Conservation (phyloP, 2,888 invertebrate genomes). For the Disparrhopalites patrizii region DNA sequence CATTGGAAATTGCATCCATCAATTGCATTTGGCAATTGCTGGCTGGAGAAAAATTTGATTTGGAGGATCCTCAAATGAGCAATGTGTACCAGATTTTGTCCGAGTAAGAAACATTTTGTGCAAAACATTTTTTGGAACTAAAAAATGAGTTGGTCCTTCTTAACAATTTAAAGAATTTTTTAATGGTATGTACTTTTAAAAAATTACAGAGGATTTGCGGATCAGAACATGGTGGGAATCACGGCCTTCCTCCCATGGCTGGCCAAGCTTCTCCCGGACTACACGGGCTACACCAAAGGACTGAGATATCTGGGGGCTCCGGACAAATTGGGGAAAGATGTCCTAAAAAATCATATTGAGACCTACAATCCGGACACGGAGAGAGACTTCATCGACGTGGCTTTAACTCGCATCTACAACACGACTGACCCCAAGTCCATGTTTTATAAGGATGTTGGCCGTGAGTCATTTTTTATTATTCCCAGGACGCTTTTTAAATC, state of each 20-base stretch:
- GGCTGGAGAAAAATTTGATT: conserved; percentile 44
- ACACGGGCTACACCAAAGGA: conserved; percentile 41
- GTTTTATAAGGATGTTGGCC: conserved; percentile 41
- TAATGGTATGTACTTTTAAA: too few relatives aligned
- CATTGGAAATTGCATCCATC: conserved; percentile 41
- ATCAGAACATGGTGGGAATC: conserved; percentile 45
- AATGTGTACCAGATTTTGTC: conserved; percentile 26
- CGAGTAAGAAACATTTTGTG: conserved; percentile 18
- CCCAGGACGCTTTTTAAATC: too few relatives aligned
- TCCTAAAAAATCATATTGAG: conserved; percentile 43
- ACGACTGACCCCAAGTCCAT: conserved; percentile 37
- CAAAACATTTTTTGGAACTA: too few relatives aligned
- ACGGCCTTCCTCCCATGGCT: conserved; percentile 42
- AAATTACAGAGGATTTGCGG: conserved; percentile 36
- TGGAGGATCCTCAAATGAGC: conserved; percentile 41
- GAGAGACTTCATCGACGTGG: conserved; percentile 47
- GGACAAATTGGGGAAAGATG: conserved; percentile 38
- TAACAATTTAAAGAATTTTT: too few relatives aligned
- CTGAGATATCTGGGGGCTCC: conserved; percentile 41
- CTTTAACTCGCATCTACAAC: conserved; percentile 42
- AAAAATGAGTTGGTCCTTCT: too few relatives aligned
- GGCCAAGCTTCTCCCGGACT: conserved; percentile 38
- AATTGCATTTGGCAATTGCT: conserved; percentile 42
- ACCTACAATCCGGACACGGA: conserved; percentile 38
- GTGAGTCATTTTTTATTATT: neutral